Conservation (phyloP, 2,113 vertebrate genomes). For the Gopherus evgoodei region DNA sequence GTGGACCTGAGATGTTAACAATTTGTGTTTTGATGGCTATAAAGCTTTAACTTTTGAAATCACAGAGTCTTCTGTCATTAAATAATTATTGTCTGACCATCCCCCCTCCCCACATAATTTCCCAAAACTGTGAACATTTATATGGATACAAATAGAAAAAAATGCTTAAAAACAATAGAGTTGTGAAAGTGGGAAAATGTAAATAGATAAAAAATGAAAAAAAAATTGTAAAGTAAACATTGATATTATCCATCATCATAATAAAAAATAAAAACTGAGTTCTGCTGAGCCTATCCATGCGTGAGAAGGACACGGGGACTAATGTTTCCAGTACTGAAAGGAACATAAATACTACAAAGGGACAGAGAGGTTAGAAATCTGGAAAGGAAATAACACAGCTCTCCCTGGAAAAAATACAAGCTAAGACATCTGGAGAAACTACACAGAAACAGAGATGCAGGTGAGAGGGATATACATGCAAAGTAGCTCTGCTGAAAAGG, state of each 20-base stretch:
- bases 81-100: background rate
- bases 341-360: background rate
- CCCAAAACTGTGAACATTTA: background rate
- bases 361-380: background rate
- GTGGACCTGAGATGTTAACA: background rate
- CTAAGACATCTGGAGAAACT: background rate
- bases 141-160: background rate
- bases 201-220: background rate
- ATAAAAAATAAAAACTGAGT: background rate
- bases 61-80: background rate
- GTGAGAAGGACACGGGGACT: background rate
- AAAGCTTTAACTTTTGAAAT: background rate
- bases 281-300: background rate
- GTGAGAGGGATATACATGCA: background rate
- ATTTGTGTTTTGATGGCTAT: background rate
- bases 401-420: background rate
- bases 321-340: background rate
- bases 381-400: background rate
- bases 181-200: background rate
- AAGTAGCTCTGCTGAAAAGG: background rate
- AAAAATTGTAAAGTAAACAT: background rate
- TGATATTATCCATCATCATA: background rate
- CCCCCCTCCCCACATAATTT: background rate
- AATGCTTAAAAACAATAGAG: background rate
- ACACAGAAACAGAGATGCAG: background rate